Evolutionary conservation across 1,140 invertebrate genomes (phyloP).

Genomic region (Apis dorsata): DNA sequence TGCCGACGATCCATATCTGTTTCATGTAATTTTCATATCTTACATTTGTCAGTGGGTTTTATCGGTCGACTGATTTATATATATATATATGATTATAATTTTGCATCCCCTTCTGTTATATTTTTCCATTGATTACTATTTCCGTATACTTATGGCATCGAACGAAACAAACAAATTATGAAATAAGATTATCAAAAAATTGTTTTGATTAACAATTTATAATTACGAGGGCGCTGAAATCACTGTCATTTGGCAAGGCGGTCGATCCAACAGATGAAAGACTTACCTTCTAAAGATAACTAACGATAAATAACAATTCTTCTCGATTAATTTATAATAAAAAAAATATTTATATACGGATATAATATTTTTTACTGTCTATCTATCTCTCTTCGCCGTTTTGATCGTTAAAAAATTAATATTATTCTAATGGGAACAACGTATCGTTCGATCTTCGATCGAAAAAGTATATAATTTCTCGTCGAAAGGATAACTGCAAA

Average conservation of each 20-base stretch:
- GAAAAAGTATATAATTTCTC: not conserved
- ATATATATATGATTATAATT: no score
- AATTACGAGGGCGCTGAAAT: not conserved
- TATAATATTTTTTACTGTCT: no score
- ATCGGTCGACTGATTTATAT: conserved; percentile 1
- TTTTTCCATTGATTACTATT: not conserved
- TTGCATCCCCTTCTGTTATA: not conserved
- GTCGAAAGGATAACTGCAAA: no score
- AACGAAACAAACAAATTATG: no score
- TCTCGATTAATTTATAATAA: not conserved
- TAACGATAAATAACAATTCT: not conserved
- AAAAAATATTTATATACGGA: no score
- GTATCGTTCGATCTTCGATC: not conserved
- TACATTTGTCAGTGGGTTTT: not conserved
- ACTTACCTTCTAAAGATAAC: conserved; percentile 54
- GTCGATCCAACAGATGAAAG: conserved; percentile 34
- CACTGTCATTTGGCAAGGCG: not conserved
- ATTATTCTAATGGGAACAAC: no score
- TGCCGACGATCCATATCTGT: not conserved
- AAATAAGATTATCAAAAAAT: no score
- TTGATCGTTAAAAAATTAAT: no score
- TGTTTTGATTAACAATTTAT: no score
- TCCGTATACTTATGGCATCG: not conserved
- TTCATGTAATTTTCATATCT: conserved; percentile 4
- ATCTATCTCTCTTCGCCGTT: no score